Conservation (phyloP, 2,113 vertebrate species). For the Colossoma macropomum region DNA sequence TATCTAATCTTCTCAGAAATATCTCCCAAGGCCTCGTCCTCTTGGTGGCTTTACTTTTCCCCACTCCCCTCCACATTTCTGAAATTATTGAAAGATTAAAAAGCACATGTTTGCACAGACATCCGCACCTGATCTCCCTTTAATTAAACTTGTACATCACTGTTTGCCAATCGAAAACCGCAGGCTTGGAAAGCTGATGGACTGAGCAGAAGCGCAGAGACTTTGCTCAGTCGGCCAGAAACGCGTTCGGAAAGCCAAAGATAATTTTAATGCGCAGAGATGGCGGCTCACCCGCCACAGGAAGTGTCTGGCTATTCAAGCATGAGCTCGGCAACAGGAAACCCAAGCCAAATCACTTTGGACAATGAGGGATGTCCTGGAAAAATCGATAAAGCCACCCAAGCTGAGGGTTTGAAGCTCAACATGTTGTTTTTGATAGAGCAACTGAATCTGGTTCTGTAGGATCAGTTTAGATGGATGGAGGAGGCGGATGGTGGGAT, state of each 20-base stretch:
- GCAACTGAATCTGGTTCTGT: slow-evolving; percentile 36
- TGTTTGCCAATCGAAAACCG: slow-evolving; percentile 67
- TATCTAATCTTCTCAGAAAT: no score
- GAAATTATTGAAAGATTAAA: slow-evolving; percentile 60
- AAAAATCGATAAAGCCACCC: slow-evolving; percentile 60
- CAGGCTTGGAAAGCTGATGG: slow-evolving; percentile 45
- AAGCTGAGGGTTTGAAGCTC: slow-evolving; percentile 30
- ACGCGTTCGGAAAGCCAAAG: slow-evolving; percentile 44
- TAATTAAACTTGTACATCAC: slow-evolving; percentile 68
- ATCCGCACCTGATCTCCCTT: slow-evolving; percentile 61
- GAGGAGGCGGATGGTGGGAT: slow-evolving; percentile 1
- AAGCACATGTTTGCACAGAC: slow-evolving; percentile 65
- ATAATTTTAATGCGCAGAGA: slow-evolving; percentile 46
- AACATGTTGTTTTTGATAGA: slow-evolving; percentile 39
- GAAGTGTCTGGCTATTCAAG: slow-evolving; percentile 40
- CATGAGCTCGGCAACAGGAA: slow-evolving; percentile 41
- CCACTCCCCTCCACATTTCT: slow-evolving; percentile 27
- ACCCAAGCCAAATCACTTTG: slow-evolving; percentile 54
- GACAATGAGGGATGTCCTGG: slow-evolving; percentile 60
- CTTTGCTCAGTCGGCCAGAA: slow-evolving; percentile 52
- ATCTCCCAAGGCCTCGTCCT: no score
- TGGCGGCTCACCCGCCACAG: slow-evolving; percentile 14
- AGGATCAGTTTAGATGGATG: slow-evolving; percentile 38
- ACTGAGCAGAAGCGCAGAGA: slow-evolving; percentile 39
- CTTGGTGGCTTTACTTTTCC: no score